These are phyloP conservation scores for Neoitamus cyanurus DNA, from an alignment of 2,888 invertebrate genomes.

Conservation along the genomic window DNA sequence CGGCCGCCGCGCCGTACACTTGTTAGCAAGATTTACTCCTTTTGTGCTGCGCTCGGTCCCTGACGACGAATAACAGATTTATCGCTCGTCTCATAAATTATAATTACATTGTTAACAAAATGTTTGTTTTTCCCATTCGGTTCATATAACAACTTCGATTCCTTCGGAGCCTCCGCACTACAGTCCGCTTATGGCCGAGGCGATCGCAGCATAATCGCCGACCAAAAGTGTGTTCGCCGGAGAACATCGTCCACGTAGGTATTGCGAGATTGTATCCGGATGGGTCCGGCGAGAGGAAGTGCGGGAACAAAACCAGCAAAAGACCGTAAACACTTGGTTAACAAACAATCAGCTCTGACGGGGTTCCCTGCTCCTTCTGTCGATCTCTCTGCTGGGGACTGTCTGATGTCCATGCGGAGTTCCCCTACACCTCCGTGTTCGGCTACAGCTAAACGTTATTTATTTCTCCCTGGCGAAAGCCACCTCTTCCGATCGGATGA, in stretches of 20 bases:
- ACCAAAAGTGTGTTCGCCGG: constrained; percentile 8
- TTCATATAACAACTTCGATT: constrained; percentile 39
- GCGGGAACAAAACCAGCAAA: neutral
- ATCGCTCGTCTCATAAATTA: constrained; percentile 47
- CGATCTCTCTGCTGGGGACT: constrained; percentile 30
- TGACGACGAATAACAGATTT: constrained; percentile 46
- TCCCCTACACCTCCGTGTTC: neutral
- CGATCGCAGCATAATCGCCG: neutral
- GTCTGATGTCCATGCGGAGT: constrained; percentile 1
- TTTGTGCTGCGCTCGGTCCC: constrained; percentile 6
- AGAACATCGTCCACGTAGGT: constrained; percentile 36
- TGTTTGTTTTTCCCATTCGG: constrained; percentile 46
- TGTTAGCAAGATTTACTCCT: constrained; percentile 17
- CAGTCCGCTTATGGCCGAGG: neutral
- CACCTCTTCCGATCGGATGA: constrained; percentile 44
- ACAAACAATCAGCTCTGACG: constrained; percentile 45
- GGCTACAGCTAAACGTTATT: constrained; percentile 15
- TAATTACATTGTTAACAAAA: constrained; percentile 49
- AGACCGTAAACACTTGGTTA: constrained; percentile 42
- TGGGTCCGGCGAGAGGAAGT: neutral
- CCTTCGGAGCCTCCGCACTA: constrained; percentile 8
- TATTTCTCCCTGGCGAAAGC: constrained; percentile 33
- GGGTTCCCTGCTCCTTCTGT: constrained; percentile 42
- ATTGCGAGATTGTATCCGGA: constrained; percentile 33
- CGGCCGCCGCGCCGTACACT: neutral